Evolutionary conservation across 2,797 vertebrate species (phyloP).

Genomic region (Lophura swinhoii): DNA sequence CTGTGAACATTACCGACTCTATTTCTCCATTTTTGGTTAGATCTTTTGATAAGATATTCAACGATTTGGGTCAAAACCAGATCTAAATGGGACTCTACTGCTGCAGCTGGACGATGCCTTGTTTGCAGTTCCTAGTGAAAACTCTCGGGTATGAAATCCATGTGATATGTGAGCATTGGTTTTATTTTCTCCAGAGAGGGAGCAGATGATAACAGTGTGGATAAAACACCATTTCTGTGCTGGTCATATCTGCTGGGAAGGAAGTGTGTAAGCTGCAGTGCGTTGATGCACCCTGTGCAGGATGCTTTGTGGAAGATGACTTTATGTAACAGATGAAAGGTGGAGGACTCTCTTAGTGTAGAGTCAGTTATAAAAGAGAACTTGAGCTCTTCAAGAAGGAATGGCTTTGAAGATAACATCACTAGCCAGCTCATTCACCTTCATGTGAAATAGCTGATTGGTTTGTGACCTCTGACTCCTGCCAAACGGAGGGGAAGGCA

Average conservation of each 20-base stretch:
- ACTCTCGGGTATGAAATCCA: neutral
- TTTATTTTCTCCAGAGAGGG: neutral
- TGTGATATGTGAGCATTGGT: neutral
- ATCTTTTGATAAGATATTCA: constrained; percentile 9
- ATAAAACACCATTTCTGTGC: neutral
- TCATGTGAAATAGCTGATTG: rapidly evolving
- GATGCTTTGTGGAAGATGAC: neutral
- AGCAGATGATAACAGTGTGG: neutral
- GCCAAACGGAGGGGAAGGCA: neutral
- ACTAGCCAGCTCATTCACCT: neutral
- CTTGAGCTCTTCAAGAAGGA: neutral
- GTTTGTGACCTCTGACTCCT: neutral
- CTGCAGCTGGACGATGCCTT: neutral
- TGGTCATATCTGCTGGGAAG: neutral
- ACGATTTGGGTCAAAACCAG: neutral
- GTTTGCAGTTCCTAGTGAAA: neutral
- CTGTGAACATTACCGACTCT: neutral
- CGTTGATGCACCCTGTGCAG: neutral
- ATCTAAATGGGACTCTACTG: neutral
- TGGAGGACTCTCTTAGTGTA: neutral
- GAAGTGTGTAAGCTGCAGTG: neutral
- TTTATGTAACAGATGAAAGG: neutral
- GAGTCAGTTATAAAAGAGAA: neutral
- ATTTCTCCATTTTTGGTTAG: neutral
- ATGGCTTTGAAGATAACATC: neutral